Base-by-base conservation (phyloP, 2,888 invertebrate species). In the Agapostemon virescens region DNA sequence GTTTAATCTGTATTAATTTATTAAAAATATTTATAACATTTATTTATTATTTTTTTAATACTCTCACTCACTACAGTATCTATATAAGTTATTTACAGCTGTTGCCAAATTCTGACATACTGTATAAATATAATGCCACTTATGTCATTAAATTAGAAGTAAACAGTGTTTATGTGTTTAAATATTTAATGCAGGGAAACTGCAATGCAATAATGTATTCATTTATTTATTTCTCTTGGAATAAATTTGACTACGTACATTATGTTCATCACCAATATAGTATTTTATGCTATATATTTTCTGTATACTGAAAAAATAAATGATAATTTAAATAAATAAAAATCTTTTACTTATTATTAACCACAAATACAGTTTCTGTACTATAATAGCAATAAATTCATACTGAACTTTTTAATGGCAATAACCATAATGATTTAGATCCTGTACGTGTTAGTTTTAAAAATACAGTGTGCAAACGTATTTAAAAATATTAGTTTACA, bases 221-320 rank as follows among this genome's bases (percentile, higher is more conserved):
- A 87, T 88, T 88, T 88, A 87, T 86, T 89, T 86, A 85, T 82
- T 85, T 77, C 77, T 81, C 63, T 69, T 84, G 77, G 42, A 63
- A 73, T 73, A 80, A 79, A 72, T 61, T 49, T 69, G 38, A 69
- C 38, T 84, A 85, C 81, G 85, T 87, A 85, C 82, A 83, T 78
- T 76, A 79, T 74, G 68, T 80, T 77, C 26, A 68, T 49, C 82
- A 89, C 83, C 84, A 87, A 84, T 81, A 71, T 86, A 88, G 86
- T 89, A 89, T 88, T n/a, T n/a, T 88, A 87, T 69, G 79, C 78
- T 83, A 74, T 73, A 38, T 69, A 64, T 82, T 80, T 81, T 81
- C 84, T 85, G 81, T 84, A 71, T 86, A 84, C 79, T 88, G 85
- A 58, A 82, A 82, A 86, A 87, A 89, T 87, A 86, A 86, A 88